phyloP scores from a whole-genome alignment of 2,113 vertebrate genomes.

The Tangachromis dhanisi region DNA sequence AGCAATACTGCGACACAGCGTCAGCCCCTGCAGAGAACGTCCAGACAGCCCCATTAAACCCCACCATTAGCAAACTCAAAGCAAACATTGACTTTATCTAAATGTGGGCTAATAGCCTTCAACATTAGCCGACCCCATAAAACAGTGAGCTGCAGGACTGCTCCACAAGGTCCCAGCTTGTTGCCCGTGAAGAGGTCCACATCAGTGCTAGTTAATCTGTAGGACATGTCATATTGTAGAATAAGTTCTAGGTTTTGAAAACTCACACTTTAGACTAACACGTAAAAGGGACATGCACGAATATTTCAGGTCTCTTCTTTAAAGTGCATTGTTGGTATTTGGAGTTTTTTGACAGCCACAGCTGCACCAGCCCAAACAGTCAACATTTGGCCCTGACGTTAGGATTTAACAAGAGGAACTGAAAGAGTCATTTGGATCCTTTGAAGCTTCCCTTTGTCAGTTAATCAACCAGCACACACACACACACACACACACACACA shows the following conservation, averaged over 20 bases:
- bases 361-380: background rate
- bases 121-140: slow-evolving; percentile 47
- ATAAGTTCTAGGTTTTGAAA: background rate
- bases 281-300: background rate
- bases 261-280: background rate
- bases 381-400: slow-evolving; percentile 38
- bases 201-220: background rate
- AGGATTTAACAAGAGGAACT: slow-evolving; percentile 52
- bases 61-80: slow-evolving; percentile 49
- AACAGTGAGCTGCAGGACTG: background rate
- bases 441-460: slow-evolving; percentile 39
- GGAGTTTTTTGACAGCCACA: background rate
- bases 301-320: background rate
- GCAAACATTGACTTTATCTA: slow-evolving; percentile 65
- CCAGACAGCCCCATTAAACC: slow-evolving; percentile 41
- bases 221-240: background rate
- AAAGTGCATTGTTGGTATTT: background rate
- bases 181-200: background rate
- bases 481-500: background rate
- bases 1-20: background rate
- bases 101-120: slow-evolving; percentile 51
- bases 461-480: background rate
- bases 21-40: slow-evolving; percentile 22
- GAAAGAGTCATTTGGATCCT: slow-evolving; percentile 8
- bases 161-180: background rate